Base-by-base conservation (phyloP, 2,888 invertebrate genomes). In the Malacosoma neustria region DNA sequence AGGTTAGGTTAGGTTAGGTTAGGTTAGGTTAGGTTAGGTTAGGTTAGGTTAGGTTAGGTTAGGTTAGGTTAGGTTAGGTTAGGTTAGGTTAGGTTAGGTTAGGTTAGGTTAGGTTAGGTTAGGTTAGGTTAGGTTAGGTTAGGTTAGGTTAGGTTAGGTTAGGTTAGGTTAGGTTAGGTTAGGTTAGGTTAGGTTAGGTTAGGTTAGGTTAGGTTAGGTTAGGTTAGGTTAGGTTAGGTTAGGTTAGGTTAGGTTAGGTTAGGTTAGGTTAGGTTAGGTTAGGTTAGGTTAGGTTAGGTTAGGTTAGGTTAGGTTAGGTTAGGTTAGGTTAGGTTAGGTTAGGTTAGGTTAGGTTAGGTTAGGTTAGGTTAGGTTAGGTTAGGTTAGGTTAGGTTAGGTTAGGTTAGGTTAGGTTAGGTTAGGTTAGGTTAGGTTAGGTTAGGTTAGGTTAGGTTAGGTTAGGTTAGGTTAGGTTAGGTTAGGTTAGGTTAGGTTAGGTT, bases 121-220 rank as follows among this genome's bases (percentile, higher is more conserved):
- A n/a, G 32, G 15, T 15, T 31, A 32, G 32, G 36, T 36, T 36
- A 32, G 32, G 32, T 31, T 36, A 36, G 36, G 36, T 36, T 36
- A 36, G 36, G 36, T 36, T 36, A 36, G 36, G 36, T 36, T 36
- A 36, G 32, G 35, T 35, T 35, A 35, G 35, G 35, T 35, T 32
- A 37, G 37, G 40, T 35, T 41, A 41, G 40, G 36, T 37, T 36
- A 34, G 40, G 36, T 36, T 40, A 40, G 36, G 36, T 38, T 38
- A 41, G 38, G 38, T 38, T 38, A 38, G 38, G 40, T 41, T 37
- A 41, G 41, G 41, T 41, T 37, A 41, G 41, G 41, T 41, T 41
- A 41, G 38, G 38, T 37, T 40, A 30, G 30, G 30, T 34, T 34
- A 30, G 36, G 34, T 34, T 34, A 34, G 34, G 34, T 34, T 34